A percentile compares a stretch with the other conserved stretches of the same genome.
Conservation (phyloP, 64 coral and sea anemone species). For the Stichodactyla helianthus region DNA sequence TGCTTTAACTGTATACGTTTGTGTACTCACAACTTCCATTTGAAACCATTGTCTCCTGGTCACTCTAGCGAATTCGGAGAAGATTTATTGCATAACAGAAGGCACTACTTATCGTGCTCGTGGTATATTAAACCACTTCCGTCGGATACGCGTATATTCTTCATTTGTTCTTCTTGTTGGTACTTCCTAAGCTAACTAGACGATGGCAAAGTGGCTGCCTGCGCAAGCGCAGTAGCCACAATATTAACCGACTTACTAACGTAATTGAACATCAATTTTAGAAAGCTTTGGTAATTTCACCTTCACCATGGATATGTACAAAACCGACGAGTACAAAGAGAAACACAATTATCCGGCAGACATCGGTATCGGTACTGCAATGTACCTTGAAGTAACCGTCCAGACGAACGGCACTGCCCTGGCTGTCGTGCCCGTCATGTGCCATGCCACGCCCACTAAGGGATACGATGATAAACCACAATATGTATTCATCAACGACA, state of each 20-base stretch:
- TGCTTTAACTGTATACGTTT: no score
- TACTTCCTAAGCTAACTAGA: no score
- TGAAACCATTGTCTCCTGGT: no score
- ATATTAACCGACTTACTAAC: no score
- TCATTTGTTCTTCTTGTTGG: no score
- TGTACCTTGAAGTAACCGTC: constrained; percentile 64
- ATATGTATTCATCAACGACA: constrained; percentile 70
- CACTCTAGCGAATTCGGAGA: not conserved
- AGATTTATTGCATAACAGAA: no score
- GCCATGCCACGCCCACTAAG: constrained; percentile 50
- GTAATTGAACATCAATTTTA: not conserved
- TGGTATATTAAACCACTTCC: not conserved
- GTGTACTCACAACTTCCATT: no score
- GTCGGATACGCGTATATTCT: no score
- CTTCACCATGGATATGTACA: constrained; percentile 77
- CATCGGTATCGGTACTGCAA: constrained; percentile 22
- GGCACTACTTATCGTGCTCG: not conserved
- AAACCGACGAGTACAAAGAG: constrained; percentile 48
- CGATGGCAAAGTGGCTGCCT: no score
- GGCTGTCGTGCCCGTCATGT: constrained; percentile 41
- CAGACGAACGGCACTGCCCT: constrained; percentile 41
- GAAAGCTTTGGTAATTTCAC: constrained; percentile 79
- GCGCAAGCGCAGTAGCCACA: no score
- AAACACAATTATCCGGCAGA: constrained; percentile 45
- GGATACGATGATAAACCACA: constrained; percentile 28